Conservation (phyloP, 2,113 vertebrate genomes). For the Urocynchramus pylzowi region DNA sequence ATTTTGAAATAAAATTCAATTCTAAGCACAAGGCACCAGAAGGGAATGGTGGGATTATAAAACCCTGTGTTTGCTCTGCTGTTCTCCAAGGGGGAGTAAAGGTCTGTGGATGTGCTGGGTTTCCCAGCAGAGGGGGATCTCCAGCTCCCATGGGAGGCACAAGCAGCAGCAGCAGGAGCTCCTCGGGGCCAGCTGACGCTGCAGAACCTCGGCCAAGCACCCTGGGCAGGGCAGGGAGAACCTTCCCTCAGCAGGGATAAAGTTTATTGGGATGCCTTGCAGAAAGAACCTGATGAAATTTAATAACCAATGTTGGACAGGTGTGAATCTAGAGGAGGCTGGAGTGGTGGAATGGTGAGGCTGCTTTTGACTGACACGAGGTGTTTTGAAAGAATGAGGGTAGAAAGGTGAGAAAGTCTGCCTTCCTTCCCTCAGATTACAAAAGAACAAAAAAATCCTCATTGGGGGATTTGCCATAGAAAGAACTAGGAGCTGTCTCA, state of each 20-base stretch:
- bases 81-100: not conserved
- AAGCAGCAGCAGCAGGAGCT: not conserved
- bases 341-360: not conserved
- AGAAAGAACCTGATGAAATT: not conserved
- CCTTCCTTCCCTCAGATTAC: not conserved
- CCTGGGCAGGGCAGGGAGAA: not conserved
- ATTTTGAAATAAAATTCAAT: no score
- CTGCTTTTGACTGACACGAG: not conserved
- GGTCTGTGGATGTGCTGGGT: not conserved
- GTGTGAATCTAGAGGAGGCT: not conserved
- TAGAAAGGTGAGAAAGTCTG: not conserved
- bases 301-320: not conserved
- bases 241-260: not conserved
- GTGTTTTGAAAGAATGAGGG: not conserved
- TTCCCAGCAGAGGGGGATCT: constrained; percentile 29
- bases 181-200: not conserved
- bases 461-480: not conserved
- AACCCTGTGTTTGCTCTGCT: not conserved
- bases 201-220: not conserved
- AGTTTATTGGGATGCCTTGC: not conserved
- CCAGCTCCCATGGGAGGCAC: not conserved
- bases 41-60: not conserved
- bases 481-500: not conserved
- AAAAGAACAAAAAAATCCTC: not conserved
- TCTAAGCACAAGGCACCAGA: not conserved